Percentiles rank a stretch among this genome's conserved stretches.
These are phyloP conservation scores for Boulengeromyrus knoepffleri DNA, from an alignment of 2,113 vertebrate species.

Conservation along the genomic window DNA sequence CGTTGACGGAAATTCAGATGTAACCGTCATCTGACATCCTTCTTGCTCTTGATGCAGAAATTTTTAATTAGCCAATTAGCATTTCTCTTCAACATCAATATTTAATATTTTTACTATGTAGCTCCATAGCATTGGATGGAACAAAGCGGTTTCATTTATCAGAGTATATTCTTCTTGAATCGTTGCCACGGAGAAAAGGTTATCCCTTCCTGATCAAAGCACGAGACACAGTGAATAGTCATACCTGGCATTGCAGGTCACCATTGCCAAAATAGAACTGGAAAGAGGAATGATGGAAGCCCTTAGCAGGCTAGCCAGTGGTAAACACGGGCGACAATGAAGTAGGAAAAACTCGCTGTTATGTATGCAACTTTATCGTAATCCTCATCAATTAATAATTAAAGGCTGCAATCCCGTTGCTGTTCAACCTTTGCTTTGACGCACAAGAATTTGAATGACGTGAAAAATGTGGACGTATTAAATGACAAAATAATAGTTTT, in stretches of 20 bases:
- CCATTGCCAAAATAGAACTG: not conserved
- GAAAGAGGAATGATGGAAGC: not conserved
- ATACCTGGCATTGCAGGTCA: not conserved
- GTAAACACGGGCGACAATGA: not conserved
- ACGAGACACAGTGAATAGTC: not conserved
- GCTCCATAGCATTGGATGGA: not conserved
- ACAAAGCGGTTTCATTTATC: not conserved
- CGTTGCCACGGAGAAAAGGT: not conserved
- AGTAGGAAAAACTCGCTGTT: not conserved
- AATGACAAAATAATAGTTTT: not conserved
- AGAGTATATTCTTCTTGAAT: not conserved
- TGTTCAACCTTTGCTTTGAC: not conserved
- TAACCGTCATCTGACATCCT: not conserved
- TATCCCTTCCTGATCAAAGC: not conserved
- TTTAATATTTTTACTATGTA: not conserved
- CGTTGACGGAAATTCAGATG: not conserved
- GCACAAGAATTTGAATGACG: not conserved
- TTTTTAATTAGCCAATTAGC: not conserved
- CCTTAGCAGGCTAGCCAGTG: not conserved
- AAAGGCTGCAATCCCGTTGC: not conserved
- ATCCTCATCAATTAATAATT: not conserved
- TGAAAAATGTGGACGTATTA: not conserved
- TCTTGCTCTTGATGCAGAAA: not conserved
- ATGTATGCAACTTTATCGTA: not conserved
- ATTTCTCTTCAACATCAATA: not conserved